Conservation (phyloP, 2,797 vertebrate species). For the Phalanger gymnotis region DNA sequence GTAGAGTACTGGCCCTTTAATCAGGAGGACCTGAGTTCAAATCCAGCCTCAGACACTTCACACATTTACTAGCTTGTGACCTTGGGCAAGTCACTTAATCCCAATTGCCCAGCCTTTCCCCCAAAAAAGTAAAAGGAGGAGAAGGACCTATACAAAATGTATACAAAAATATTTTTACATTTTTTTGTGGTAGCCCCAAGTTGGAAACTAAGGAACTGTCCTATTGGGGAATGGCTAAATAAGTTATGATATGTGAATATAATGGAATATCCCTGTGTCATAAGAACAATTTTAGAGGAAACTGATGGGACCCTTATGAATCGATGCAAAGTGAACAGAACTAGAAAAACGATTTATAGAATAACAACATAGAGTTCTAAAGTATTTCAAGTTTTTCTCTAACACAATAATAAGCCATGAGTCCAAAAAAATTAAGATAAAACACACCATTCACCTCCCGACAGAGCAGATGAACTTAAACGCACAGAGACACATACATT, state of each 20-base stretch:
- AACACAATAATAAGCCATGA: background rate
- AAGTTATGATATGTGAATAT: background rate
- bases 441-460: background rate
- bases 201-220: background rate
- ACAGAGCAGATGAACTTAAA: background rate
- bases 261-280: background rate
- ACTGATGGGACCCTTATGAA: background rate
- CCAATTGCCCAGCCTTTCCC: too few relatives aligned
- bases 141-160: background rate
- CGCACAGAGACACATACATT: background rate
- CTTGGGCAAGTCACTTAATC: too few relatives aligned
- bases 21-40: too few relatives aligned
- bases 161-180: background rate
- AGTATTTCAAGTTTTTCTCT: too few relatives aligned
- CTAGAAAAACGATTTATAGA: background rate
- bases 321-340: background rate
- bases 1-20: too few relatives aligned
- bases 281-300: background rate
- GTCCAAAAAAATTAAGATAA: background rate
- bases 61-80: too few relatives aligned
- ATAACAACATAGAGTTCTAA: background rate
- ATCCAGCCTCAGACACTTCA: too few relatives aligned
- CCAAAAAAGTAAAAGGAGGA: background rate
- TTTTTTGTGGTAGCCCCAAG: background rate
- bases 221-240: background rate